These are phyloP conservation scores for Cacoxenus indagator DNA, from an alignment of 2,888 invertebrate genomes.

Conservation along the genomic window DNA sequence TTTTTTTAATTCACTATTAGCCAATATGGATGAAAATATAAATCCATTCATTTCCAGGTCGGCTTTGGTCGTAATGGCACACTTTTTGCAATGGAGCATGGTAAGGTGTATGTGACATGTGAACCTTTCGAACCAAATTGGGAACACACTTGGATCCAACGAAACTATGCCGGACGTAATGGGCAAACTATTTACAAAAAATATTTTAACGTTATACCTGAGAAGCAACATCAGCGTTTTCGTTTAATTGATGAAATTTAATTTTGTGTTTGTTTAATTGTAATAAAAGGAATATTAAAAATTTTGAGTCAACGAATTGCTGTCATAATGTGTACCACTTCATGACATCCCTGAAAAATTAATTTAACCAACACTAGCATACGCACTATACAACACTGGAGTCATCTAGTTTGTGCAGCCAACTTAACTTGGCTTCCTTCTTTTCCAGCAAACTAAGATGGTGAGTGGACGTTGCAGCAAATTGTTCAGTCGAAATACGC, in stretches of 20 bases:
- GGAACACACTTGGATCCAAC: slow-evolving; percentile 81
- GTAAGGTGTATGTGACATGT: slow-evolving; percentile 84
- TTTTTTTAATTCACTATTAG: no score
- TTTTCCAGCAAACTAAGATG: slow-evolving; percentile 68
- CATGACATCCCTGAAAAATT: no score
- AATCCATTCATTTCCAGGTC: slow-evolving; percentile 74
- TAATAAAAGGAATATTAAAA: not conserved
- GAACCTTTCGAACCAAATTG: slow-evolving; percentile 86
- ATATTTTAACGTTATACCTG: slow-evolving; percentile 86
- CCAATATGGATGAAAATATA: not conserved
- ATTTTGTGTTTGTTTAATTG: not conserved
- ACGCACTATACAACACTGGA: not conserved
- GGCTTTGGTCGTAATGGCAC: slow-evolving; percentile 85
- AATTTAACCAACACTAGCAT: not conserved
- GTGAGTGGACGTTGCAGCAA: slow-evolving; percentile 65
- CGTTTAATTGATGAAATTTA: slow-evolving; percentile 81
- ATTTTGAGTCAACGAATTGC: no score
- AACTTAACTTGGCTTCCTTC: slow-evolving; percentile 67
- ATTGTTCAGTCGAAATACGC: slow-evolving; percentile 38
- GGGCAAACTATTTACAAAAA: slow-evolving; percentile 83
- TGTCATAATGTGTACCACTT: no score
- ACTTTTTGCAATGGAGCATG: slow-evolving; percentile 84
- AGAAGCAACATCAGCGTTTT: slow-evolving; percentile 83
- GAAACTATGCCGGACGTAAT: slow-evolving; percentile 76
- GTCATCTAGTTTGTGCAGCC: slow-evolving; percentile 38